Base-by-base conservation (phyloP, 2,113 vertebrate species). In the Atrichornis clamosus region DNA sequence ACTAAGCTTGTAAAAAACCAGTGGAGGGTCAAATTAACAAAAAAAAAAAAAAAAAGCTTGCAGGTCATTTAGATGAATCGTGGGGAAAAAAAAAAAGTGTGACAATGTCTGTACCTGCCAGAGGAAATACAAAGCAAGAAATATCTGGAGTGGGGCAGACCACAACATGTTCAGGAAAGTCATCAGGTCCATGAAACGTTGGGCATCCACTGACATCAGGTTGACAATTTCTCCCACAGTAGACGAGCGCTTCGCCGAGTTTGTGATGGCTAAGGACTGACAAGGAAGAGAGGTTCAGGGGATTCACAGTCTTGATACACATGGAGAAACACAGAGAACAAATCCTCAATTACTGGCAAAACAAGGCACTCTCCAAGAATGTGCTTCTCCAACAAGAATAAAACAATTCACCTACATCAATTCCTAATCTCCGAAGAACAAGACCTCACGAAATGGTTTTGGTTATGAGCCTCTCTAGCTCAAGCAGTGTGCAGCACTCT, bases 191-290 rank as follows among this genome's bases (percentile, higher is more conserved):
- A 98, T 98, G 97, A 99, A 99, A 46, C 98, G 98, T 14, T 99
- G 99, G 4, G 99, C 99, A 8, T 99, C 99, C 92, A 99, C 99
- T 1, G 99, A 99, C 99, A 99, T 99, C 96, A 99, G 96, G 96
- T 99, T 99, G 79, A 99, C 99, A 6, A 99, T 98, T 95, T 99
- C 99, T 47, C 99, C 99, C 62, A 99, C 97, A 0, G 99, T 99
- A 13, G 99, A 99, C 0, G 98, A 98, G 14, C 98, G 99, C 69
- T 99, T 99, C 10, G 99, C 99, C 1, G 99, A 98, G 28, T 99
- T 99, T 8, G 98, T 99, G 95, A 99, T 99, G 58, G 98, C 97
- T 92, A 99, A 97, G 1, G 99, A 97, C 99, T 99, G 93, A 44
- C 72, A 81, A 60, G 15, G n/a, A 50, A 93, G 14, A 97, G 19